phyloP scores from a whole-genome alignment of 2,888 invertebrate species.

The Polylopha cassiicola region DNA sequence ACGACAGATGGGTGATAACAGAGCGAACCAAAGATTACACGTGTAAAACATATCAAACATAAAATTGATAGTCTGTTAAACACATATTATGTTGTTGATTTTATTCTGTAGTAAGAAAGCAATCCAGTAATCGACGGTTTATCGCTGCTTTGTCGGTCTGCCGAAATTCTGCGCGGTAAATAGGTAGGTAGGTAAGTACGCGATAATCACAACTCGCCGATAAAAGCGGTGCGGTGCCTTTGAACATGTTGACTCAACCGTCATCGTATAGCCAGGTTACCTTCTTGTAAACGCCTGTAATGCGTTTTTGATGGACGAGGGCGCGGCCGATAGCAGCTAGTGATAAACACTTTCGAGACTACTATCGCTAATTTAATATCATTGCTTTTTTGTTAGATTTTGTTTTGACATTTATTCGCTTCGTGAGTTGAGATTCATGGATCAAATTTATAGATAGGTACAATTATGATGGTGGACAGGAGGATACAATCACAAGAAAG shows the following conservation, averaged over 20 bases:
- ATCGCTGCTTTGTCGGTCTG: constrained; percentile 70
- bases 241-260: constrained; percentile 61
- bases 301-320: constrained; percentile 68
- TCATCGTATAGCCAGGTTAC: constrained; percentile 52
- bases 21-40: too few relatives aligned
- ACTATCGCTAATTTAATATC: constrained; percentile 4
- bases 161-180: constrained; percentile 56
- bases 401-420: constrained; percentile 7
- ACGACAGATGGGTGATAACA: too few relatives aligned
- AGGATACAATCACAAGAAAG: too few relatives aligned
- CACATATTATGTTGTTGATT: constrained; percentile 37
- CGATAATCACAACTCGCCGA: constrained; percentile 58
- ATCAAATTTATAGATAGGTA: too few relatives aligned
- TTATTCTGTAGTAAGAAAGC: constrained; percentile 59
- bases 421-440: constrained; percentile 1
- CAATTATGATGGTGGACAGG: too few relatives aligned
- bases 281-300: constrained; percentile 64
- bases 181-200: constrained; percentile 57
- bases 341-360: constrained; percentile 4
- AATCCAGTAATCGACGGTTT: constrained; percentile 60
- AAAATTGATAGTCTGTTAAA: constrained; percentile 53
- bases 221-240: constrained; percentile 73
- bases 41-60: constrained; percentile 48
- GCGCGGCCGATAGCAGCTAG: constrained; percentile 54
- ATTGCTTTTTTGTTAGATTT: background rate